Evolutionary conservation across 2,888 invertebrate species (phyloP), one percentile per base, ranked within the genome.

Genomic region (Acanthopleura granulata): DNA sequence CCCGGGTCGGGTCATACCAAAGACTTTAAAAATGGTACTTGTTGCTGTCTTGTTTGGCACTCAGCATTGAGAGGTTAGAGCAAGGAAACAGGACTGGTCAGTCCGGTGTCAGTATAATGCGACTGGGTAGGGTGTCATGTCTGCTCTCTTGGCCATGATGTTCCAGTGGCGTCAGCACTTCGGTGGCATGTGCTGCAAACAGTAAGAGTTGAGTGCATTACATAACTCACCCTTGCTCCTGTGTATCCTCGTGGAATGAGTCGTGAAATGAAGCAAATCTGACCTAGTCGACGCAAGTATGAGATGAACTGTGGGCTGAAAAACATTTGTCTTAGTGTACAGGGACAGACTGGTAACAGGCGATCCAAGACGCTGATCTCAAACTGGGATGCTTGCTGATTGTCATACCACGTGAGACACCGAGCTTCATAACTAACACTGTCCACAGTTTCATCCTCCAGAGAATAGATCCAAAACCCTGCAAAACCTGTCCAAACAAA

Each of bases 321-420:
- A 25, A 66, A 66, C 66, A 66, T 66, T 6, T 16, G 29, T 16
- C 29, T 16, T 6, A 66, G 22, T 16, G 18, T 66, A 25, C 66
- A 66, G 6, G 66, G 66, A 25, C 66, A 66, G 3, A 6, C 22
- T 27, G 66, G 66, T 16, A 66, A 25, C 16, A 6, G 6, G 6
- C 16, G 22, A 25, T 66, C 66, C 29, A 66, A 16, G 66, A 22
- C 16, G 3, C 12, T 25, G 6, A 66, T 27, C 4, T 22, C 29
- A 16, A 15, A 27, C 18, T 22, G 15, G 16, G 22, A 27, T 25
- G 22, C 6, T 22, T 18, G 18, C 66, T 66, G 66, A 16, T 14
- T 66, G 15, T 66, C 66, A 27, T 66, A 66, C 66, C 66, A 66
- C 3, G 66, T 16, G 25, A 66, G 66, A 25, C 66, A 66, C 6